A percentile compares a stretch with the other conserved stretches of the same genome.
phyloP scores from a whole-genome alignment of 2,797 vertebrate genomes.

The Simalia tracyae region DNA sequence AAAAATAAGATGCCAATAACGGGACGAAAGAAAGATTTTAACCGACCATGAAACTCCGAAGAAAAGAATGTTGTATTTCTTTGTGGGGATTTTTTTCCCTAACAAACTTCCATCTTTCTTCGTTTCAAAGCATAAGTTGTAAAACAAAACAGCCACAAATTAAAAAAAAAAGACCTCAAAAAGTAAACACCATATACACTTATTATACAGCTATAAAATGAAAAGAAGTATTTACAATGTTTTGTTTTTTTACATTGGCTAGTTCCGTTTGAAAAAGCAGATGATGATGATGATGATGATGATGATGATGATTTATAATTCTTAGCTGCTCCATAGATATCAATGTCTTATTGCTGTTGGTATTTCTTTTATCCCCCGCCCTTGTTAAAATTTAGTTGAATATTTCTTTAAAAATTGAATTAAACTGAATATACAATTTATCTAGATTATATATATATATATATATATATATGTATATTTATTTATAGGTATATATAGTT shows the following conservation, averaged over 20 bases:
- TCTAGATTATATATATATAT: constrained; percentile 56
- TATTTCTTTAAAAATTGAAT: constrained; percentile 75
- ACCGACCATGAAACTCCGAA: constrained; percentile 37
- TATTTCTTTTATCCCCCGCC: constrained; percentile 70
- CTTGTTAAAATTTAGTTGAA: constrained; percentile 73
- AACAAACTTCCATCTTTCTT: constrained; percentile 79
- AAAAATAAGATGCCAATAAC: constrained; percentile 55
- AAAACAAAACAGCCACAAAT: constrained; percentile 78
- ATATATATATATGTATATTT: constrained; percentile 51
- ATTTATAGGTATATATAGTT: neutral
- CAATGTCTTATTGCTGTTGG: constrained; percentile 91
- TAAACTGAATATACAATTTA: constrained; percentile 73
- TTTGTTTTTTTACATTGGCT: constrained; percentile 83
- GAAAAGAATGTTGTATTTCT: constrained; percentile 41
- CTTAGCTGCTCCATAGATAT: constrained; percentile 79
- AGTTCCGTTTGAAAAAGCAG: constrained; percentile 78
- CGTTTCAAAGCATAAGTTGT: constrained; percentile 83
- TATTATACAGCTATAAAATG: constrained; percentile 87
- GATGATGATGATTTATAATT: constrained; percentile 60
- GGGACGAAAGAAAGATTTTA: constrained; percentile 45
- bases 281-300: no score
- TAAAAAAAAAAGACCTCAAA: constrained; percentile 50
- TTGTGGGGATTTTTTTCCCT: constrained; percentile 66
- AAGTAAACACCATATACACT: constrained; percentile 89
- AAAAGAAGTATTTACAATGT: constrained; percentile 89